Conservation (phyloP, 2,113 vertebrate species). For the Dipodomys stephensi region DNA sequence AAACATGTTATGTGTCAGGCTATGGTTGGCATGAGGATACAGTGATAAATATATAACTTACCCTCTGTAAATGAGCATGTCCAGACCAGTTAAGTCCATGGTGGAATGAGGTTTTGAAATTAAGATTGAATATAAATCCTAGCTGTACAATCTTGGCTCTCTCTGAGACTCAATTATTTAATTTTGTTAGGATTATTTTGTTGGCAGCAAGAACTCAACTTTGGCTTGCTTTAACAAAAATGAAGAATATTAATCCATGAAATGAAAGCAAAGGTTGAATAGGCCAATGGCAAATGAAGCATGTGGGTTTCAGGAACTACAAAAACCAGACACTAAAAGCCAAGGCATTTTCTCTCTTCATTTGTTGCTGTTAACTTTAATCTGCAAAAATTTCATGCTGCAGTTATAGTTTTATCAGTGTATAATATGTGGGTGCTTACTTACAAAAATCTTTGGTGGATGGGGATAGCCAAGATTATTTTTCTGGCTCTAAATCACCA, state of each 20-base stretch:
- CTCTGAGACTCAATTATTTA: background rate
- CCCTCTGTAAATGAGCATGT: background rate
- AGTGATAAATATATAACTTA: background rate
- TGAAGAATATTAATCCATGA: background rate
- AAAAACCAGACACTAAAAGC: background rate
- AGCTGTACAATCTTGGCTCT: background rate
- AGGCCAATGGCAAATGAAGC: background rate
- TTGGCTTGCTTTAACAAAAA: background rate
- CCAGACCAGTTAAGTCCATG: background rate
- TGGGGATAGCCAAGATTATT: background rate
- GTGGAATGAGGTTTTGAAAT: background rate
- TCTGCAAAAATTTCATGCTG: background rate
- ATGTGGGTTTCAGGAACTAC: background rate
- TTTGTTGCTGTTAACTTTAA: background rate
- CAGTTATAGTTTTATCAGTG: background rate
- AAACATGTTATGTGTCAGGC: background rate
- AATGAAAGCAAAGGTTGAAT: background rate
- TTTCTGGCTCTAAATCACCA: background rate
- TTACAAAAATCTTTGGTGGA: background rate
- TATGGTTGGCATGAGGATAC: background rate
- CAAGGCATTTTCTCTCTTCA: no score
- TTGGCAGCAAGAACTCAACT: background rate
- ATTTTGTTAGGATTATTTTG: background rate
- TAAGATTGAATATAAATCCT: background rate
- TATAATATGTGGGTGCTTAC: background rate